Evolutionary conservation across 2,113 vertebrate species (phyloP), one percentile per base, ranked within the genome.

Genomic region (Psilopogon haemacephalus): DNA sequence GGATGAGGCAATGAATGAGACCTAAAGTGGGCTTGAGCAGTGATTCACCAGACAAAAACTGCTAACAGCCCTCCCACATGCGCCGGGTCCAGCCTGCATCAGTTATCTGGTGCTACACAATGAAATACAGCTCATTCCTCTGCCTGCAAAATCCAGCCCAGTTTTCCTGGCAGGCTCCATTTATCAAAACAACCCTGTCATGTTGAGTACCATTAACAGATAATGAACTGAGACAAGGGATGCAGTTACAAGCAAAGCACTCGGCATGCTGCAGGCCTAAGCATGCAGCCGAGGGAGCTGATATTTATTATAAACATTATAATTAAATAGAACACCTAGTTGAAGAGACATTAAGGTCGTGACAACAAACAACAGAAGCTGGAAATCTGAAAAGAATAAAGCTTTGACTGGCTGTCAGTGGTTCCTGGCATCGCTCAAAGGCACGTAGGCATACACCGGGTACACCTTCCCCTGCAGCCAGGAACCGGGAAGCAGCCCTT

Each of bases 211-310:
- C 98, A 98, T 99, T 99, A 99, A 98, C 98, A 98, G 98, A 98
- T 99, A 99, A 99, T 98, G 98, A 99, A 98, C 98, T 97, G 98
- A 99, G 98, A 99, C 98, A 98, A 98, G 97, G 98, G 98, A 98
- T 97, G 98, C 97, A 96, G 98, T 98, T 98, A 98, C 97, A 98
- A 98, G 98, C 97, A 97, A 98, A 98, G 98, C 98, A 97, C 98
- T 98, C 98, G 33, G 89, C 97, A 96, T 97, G 98, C 98, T 98
- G 98, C 98, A 98, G 98, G 98, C 98, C 98, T 97, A 96, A 98
- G 98, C 98, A 98, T 95, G 98, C 97, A 98, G 98, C 98, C 98
- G 96, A 97, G 97, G 97, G 98, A 98, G 97, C 98, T 96, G 98
- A 97, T 98, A 98, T 98, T 98, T 97, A 97, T 97, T 94, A 97